Evolutionary conservation across 2,888 invertebrate species (phyloP), one percentile per base, ranked within the genome.

Genomic region (Dimorphilus gyrociliatus): DNA sequence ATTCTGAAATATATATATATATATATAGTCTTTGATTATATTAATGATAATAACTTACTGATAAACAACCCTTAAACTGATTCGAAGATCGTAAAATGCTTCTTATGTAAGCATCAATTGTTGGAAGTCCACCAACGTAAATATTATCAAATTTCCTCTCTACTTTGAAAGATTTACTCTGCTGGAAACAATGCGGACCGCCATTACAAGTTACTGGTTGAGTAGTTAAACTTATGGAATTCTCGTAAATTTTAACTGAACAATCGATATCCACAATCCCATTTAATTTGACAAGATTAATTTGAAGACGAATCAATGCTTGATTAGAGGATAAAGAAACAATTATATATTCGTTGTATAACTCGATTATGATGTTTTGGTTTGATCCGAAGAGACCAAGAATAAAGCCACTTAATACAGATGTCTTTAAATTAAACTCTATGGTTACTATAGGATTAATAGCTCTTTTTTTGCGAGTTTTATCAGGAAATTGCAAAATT

Each of bases 11-110:
- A 25, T 23, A 15, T 13, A 10, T 29, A 13, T 8, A 7, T 12
- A 7, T 12, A 7, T 7, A 10, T 25, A 12, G 7, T 12, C 13
- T 12, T 12, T 7, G 8, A 7, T 25, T 8, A 14, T 8, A 14
- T 25, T 25, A 27, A 14, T 4, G 16, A 8, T 10, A 13, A 13
- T 14, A 2, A 33, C 44, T 45, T 40, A 55, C 55, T 38, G 51
- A 51, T 15, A 54, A 34, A 38, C 55, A 55, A 3, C 55, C 55
- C 16, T 30, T 37, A 35, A 47, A 53, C 8, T 44, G 42, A 2
- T 32, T 33, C 5, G 33, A 25, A 5, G 43, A 42, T 8, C 26
- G 33, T 23, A 51, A 33, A 33, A 47, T 48, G 32, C 49, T 52
- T 26, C 53, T 34, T 12, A 48, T 36, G 34, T 47, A 55, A 2